Conservation (phyloP, 2,113 vertebrate species). For the Malurus melanocephalus region DNA sequence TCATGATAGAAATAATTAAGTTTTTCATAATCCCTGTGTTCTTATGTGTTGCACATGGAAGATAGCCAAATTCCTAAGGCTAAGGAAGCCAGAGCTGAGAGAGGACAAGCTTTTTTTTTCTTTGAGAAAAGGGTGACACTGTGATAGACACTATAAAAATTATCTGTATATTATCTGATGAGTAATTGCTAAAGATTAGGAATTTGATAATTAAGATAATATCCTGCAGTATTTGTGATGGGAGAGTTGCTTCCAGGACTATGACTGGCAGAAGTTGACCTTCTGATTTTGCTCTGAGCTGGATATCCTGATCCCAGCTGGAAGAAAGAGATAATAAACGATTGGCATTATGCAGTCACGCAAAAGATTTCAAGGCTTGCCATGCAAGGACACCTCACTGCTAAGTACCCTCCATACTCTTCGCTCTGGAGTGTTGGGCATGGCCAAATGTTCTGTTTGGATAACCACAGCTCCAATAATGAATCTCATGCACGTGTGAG, state of each 20-base stretch:
- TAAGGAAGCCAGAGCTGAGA: neutral
- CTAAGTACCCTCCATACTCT: neutral
- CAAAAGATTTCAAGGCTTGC: neutral
- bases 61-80: neutral
- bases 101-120: fast-evolving
- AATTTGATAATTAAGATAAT: neutral
- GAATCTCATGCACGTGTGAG: neutral
- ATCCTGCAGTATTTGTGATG: neutral
- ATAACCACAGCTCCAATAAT: neutral
- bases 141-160: neutral
- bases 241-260: neutral
- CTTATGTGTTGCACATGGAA: neutral
- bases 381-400: neutral
- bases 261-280: neutral
- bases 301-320: neutral
- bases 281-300: neutral
- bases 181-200: neutral
- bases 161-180: neutral
- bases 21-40: neutral
- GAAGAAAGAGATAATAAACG: neutral
- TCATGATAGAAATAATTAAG: neutral
- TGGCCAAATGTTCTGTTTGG: neutral
- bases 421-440: neutral
- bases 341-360: neutral
- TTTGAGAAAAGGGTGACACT: neutral